Conservation (phyloP, 1,140 invertebrate species). For the Formica selysi region DNA sequence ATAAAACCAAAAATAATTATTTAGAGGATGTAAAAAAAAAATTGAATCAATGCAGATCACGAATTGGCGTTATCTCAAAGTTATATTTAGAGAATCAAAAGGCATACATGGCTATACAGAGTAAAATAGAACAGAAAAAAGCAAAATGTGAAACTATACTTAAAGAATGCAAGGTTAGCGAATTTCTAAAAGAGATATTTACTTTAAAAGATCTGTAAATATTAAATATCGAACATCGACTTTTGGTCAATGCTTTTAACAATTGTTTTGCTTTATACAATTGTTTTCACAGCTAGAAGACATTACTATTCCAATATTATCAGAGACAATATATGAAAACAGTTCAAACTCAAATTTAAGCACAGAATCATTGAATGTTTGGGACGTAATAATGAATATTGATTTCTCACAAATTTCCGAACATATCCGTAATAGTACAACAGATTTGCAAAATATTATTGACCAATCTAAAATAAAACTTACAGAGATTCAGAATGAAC, state of each 20-base stretch:
- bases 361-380: neutral
- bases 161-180: slow-evolving; percentile 93
- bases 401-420: slow-evolving; percentile 90
- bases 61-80: slow-evolving; percentile 93
- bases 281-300: slow-evolving; percentile 92
- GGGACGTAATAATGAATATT: slow-evolving; percentile 88
- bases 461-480: slow-evolving; percentile 93
- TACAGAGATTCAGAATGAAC: slow-evolving; percentile 91
- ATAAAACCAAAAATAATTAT: neutral
- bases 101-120: slow-evolving; percentile 91
- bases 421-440: slow-evolving; percentile 91
- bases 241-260: neutral
- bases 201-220: neutral
- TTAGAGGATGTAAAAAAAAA: slow-evolving; percentile 76
- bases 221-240: slow-evolving; percentile 3
- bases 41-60: slow-evolving; percentile 90
- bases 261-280: neutral
- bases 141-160: slow-evolving; percentile 95
- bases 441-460: slow-evolving; percentile 92
- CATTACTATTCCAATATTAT: slow-evolving; percentile 91
- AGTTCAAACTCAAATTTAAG: slow-evolving; percentile 5
- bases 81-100: slow-evolving; percentile 95
- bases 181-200: slow-evolving; percentile 2
- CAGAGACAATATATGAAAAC: neutral
- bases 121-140: slow-evolving; percentile 94